These are phyloP conservation scores for Morone saxatilis DNA, from an alignment of 2,113 vertebrate genomes.

Conservation along the genomic window DNA sequence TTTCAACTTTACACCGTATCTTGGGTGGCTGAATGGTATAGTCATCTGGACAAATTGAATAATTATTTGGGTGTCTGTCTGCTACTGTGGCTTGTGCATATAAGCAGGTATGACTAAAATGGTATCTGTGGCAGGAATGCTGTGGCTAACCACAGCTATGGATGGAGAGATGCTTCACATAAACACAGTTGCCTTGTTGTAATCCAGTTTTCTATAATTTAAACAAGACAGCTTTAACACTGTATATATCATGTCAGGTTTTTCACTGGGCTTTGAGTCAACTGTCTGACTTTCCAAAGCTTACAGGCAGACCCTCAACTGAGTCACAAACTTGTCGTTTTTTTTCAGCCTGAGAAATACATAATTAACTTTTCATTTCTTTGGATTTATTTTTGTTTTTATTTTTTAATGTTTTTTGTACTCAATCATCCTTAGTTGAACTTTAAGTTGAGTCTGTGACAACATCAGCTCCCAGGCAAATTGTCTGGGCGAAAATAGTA, in stretches of 20 bases:
- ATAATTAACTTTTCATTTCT: neutral
- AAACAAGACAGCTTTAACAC: conserved; percentile 59
- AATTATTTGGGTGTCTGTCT: conserved; percentile 69
- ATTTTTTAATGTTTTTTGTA: neutral
- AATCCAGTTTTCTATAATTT: conserved; percentile 53
- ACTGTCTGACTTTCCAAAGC: conserved; percentile 18
- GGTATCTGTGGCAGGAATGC: conserved; percentile 63
- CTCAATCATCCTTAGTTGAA: conserved; percentile 9
- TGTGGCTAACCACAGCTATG: conserved; percentile 75
- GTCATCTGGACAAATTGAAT: conserved; percentile 64
- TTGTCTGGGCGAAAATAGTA: conserved; percentile 42
- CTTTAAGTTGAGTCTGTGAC: conserved; percentile 16
- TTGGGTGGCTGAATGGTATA: conserved; percentile 54
- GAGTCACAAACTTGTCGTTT: conserved; percentile 20
- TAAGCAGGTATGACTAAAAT: conserved; percentile 73
- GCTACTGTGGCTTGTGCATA: conserved; percentile 53
- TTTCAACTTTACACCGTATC: conserved; percentile 32
- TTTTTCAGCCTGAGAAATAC: conserved; percentile 2
- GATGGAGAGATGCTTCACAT: conserved; percentile 57
- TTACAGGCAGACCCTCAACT: neutral
- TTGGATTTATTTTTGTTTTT: conserved; percentile 5
- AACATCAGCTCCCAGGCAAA: conserved; percentile 33
- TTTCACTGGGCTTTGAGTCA: conserved; percentile 34
- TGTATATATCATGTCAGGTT: conserved; percentile 54
- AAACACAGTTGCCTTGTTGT: conserved; percentile 68